phyloP scores from a whole-genome alignment of 2,797 vertebrate genomes.

The Uromys caudimaculatus region DNA sequence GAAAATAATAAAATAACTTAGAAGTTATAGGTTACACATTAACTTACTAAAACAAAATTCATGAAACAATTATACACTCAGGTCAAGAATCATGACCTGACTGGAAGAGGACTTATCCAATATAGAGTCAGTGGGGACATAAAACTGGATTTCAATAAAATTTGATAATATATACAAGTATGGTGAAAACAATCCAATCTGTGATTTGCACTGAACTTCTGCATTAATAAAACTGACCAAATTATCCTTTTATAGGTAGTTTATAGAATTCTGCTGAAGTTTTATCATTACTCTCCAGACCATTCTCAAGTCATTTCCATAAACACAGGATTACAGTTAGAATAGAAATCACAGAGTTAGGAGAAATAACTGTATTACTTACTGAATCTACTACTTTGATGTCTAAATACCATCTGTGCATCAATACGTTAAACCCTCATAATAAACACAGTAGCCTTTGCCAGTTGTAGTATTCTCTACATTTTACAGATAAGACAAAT shows the following conservation, averaged over 20 bases:
- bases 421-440: constrained; percentile 20
- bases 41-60: constrained; percentile 61
- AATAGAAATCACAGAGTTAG: background rate
- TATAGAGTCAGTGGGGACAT: background rate
- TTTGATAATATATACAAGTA: background rate
- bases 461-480: background rate
- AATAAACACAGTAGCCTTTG: constrained; percentile 4
- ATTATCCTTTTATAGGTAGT: background rate
- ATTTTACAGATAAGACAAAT: constrained; percentile 42
- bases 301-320: constrained; percentile 34
- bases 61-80: constrained; percentile 22
- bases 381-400: background rate
- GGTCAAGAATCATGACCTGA: constrained; percentile 4
- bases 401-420: background rate
- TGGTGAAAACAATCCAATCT: constrained; percentile 14
- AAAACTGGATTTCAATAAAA: constrained; percentile 22
- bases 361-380: background rate
- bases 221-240: constrained; percentile 51
- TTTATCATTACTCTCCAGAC: constrained; percentile 7
- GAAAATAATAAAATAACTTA: background rate
- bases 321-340: constrained; percentile 22
- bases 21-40: background rate
- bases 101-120: background rate
- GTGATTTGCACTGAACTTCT: constrained; percentile 12
- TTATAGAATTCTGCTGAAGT: constrained; percentile 2